Conservation (phyloP, 1,140 invertebrate species). For the Babylonia areolata region DNA sequence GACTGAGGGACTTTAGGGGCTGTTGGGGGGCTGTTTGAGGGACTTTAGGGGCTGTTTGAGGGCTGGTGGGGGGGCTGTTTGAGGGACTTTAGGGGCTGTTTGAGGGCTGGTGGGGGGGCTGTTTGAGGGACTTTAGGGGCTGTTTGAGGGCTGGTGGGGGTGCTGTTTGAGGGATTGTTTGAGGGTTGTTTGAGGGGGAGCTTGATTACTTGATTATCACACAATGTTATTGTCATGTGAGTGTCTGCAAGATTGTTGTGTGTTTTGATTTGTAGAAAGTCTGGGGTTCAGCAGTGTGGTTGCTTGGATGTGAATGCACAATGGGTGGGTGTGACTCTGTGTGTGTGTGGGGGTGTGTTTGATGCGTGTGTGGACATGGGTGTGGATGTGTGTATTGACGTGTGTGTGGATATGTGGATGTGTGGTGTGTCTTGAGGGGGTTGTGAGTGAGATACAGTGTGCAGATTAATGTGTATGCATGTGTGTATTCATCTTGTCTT, state of each 20-base stretch:
- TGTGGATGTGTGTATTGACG: neutral
- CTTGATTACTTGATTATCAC: neutral
- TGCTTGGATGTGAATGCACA: neutral
- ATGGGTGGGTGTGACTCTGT: neutral
- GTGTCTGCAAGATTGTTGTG: neutral
- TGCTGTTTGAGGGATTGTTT: too few species aligned
- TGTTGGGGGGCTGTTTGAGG: too few species aligned
- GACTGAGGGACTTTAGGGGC: too few species aligned
- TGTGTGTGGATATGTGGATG: neutral
- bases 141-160: too few species aligned
- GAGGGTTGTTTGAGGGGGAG: too few species aligned
- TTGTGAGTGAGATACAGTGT: neutral
- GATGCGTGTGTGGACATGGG: neutral
- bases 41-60: too few species aligned
- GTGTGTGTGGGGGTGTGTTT: conserved; percentile 1
- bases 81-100: too few species aligned
- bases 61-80: too few species aligned
- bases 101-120: too few species aligned
- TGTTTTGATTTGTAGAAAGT: too few species aligned
- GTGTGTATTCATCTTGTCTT: neutral
- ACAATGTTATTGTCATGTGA: neutral
- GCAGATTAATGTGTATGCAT: neutral
- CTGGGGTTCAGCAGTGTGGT: neutral
- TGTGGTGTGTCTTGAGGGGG: neutral
- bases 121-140: too few species aligned